phyloP scores from a whole-genome alignment of 2,888 invertebrate genomes.

The Pammene fasciana region DNA sequence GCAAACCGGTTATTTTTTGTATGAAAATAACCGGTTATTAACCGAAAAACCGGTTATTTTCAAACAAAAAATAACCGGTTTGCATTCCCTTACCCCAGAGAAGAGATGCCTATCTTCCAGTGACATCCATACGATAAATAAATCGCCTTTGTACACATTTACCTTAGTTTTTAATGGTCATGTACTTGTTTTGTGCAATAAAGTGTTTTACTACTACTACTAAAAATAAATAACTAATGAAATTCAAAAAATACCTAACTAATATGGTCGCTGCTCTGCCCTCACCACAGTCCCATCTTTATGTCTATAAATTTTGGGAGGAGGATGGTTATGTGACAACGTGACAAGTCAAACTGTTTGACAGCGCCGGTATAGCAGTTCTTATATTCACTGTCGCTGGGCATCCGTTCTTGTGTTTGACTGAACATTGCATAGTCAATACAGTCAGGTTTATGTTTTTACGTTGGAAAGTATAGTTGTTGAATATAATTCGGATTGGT shows the following conservation, averaged over 20 bases:
- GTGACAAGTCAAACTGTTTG: conserved; percentile 41
- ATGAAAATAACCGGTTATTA: too few species aligned
- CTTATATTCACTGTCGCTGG: conserved; percentile 47
- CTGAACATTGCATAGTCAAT: conserved; percentile 52
- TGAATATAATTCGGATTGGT: conserved; percentile 49
- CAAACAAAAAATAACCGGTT: too few species aligned
- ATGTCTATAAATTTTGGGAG: conserved; percentile 44
- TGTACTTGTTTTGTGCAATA: too few species aligned
- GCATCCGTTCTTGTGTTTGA: conserved; percentile 49
- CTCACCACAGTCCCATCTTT: conserved; percentile 43
- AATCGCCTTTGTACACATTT: too few species aligned
- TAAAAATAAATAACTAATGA: neutral
- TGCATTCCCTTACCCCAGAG: too few species aligned
- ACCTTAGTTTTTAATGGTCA: too few species aligned
- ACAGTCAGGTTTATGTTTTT: neutral
- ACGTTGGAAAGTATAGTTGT: conserved; percentile 52
- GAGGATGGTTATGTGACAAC: conserved; percentile 53
- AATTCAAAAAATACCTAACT: too few species aligned
- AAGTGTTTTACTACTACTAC: too few species aligned
- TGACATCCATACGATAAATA: too few species aligned
- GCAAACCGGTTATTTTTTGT: too few species aligned
- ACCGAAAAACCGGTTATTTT: too few species aligned
- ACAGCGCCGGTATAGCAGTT: conserved; percentile 38
- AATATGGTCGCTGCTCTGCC: neutral
- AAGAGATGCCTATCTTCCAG: too few species aligned